These are phyloP conservation scores for Andrena fulva DNA, from an alignment of 2,888 invertebrate species.

Conservation along the genomic window DNA sequence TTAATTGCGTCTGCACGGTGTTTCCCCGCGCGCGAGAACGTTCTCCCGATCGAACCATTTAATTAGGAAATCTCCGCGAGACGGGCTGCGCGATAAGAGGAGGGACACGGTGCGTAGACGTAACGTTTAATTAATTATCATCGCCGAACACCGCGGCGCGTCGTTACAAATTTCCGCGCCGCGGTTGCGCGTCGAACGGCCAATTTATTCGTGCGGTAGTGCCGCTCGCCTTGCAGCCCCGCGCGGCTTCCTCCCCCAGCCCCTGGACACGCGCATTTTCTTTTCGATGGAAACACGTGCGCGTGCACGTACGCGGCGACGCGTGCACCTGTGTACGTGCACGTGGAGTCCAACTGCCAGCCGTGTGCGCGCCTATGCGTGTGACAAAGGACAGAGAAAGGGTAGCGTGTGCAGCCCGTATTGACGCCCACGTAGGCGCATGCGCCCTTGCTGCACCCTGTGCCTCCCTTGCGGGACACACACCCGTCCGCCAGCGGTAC, in stretches of 20 bases:
- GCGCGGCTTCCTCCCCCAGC: conserved; percentile 39
- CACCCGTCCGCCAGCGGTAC: conserved; percentile 47
- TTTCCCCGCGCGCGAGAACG: background rate
- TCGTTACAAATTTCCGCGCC: conserved; percentile 44
- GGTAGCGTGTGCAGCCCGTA: conserved; percentile 80
- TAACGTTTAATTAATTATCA: conserved; percentile 51
- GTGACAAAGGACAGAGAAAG: conserved; percentile 78
- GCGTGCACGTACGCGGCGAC: conserved; percentile 24
- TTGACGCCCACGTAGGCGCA: conserved; percentile 82
- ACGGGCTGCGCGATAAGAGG: background rate
- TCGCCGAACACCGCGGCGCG: background rate
- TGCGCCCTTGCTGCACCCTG: conserved; percentile 73
- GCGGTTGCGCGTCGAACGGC: conserved; percentile 44
- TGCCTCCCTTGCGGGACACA: conserved; percentile 67
- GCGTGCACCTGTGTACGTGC: conserved; percentile 20
- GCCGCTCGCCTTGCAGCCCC: conserved; percentile 64
- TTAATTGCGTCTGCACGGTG: conserved; percentile 23
- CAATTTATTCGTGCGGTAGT: conserved; percentile 68
- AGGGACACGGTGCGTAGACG: background rate
- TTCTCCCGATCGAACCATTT: conserved; percentile 31
- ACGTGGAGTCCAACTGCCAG: conserved; percentile 35
- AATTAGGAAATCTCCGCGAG: conserved; percentile 40
- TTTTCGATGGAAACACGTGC: conserved; percentile 53
- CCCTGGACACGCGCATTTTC: conserved; percentile 55
- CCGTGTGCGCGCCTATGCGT: conserved; percentile 34